Base-by-base conservation (phyloP, 2,797 vertebrate genomes). In the Austrolebias charrua region DNA sequence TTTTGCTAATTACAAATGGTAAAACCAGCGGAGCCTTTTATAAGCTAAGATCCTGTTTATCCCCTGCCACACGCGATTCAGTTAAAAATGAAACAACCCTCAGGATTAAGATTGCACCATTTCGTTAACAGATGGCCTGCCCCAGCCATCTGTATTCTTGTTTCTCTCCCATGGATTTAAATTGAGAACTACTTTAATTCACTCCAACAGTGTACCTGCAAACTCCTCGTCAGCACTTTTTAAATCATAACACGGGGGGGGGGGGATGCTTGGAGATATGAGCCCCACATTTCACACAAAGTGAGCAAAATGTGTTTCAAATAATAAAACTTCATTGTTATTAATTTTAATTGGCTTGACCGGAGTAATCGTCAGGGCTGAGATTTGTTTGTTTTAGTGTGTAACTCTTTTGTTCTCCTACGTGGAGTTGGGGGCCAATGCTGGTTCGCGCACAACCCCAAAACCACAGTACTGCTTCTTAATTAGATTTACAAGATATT, bases 401-500 rank as follows among this genome's bases (percentile, higher is more conserved):
- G 57, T 79, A 81, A 80, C 63, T 80, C 70, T 83, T 87, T 82
- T 80, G 69, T 77, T 73, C 83, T 79, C 83, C 57, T 66, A 63
- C 68, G 65, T 31, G 58, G 73, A 75, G 63, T 82, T 53, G 59
- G 74, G 79, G 82, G 83, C 79, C 75, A 71, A 76, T 57, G 66
- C 77, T 76, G 86, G 72, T 84, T 86, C 81, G 78, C 80, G 67
- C 78, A 80, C 86, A 84, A 84, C 71, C 81, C 80, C 88, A 88
- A 88, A 90, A 85, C 88, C 82, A 73, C 86, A 87, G 86, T 84
- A 85, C 88, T 78, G 80, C 84, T 83, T 86, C 85, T 91, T 91
- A 91, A 91, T 91, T 91, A 91, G 88, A 89, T 91, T 88, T 88
- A 88, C 85, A 88, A 84, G 89, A 86, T 88, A 91, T 91, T 91